Evolutionary conservation across 2,888 invertebrate species (phyloP), one percentile per base, ranked within the genome.

Genomic region (Camponotus fellah): DNA sequence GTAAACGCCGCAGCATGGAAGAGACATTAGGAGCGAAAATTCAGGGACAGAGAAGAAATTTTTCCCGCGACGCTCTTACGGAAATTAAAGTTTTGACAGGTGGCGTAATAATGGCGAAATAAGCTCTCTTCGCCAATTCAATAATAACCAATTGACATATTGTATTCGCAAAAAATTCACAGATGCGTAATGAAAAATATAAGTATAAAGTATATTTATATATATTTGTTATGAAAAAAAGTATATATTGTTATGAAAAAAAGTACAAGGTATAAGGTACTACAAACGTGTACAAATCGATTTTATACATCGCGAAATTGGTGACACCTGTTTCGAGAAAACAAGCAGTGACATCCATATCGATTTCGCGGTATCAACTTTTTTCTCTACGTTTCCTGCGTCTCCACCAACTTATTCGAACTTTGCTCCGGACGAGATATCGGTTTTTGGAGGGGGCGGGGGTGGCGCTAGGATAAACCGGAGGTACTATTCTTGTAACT

Each of bases 401-500:
- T 53, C 8, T 53, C 49, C 60, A 14, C 60, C 37, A 62, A 80
- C 46, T 80, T 80, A 71, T 80, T 80, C 71, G 46, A 80, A 80
- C 79, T 80, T 80, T 37, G 34, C 60, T 37, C 37, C 46, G 71
- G 37, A 69, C 17, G 60, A 37, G 79, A 80, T 80, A 80, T 80
- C 79, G 79, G 79, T 37, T 80, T 80, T 71, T 26, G 58, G 21
- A 14, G 32, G 26, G 49, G 49, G 2, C 17, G 17, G 60, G 43
- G 60, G 12, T 49, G 58, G 34, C 58, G 71, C 60, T 69, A 46
- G 71, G 69, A 79, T 79, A 79, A 71, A 79, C 71, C 71, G 79
- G 79, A 79, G 58, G 21, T 79, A 79, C 60, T 79, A 79, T 79
- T 79, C 79, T 71, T 60, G 79, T 71, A 79, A 80, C 79, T 80